Evolutionary conservation across 2,797 vertebrate genomes (phyloP).

Genomic region (Anas bahamensis): DNA sequence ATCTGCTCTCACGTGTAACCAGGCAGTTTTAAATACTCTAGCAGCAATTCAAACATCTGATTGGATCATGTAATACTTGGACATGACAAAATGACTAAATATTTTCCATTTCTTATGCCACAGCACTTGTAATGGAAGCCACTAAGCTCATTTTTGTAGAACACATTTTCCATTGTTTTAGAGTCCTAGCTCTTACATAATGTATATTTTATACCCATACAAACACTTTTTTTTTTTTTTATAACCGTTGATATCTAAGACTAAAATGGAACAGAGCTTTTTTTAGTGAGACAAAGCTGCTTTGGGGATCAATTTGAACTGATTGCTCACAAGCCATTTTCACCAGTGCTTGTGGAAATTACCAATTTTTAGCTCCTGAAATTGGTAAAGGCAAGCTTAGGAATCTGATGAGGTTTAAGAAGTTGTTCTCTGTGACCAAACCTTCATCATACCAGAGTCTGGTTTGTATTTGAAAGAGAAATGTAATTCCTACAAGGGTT

Average conservation of each 20-base stretch:
- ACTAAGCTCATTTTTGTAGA: background rate
- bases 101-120: background rate
- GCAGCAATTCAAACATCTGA: background rate
- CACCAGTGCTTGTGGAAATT: background rate
- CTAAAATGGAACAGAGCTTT: background rate
- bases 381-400: background rate
- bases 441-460: background rate
- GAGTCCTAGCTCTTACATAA: background rate
- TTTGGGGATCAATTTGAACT: background rate
- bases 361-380: background rate
- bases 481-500: background rate
- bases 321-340: constrained; percentile 8
- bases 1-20: background rate
- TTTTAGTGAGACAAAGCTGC: background rate
- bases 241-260: background rate
- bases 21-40: background rate
- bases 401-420: background rate
- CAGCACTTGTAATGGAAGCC: background rate
- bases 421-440: background rate
- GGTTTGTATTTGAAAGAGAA: constrained; percentile 15
- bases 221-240: background rate
- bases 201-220: background rate
- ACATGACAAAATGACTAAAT: background rate
- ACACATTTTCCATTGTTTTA: background rate
- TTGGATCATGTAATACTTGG: background rate